A percentile compares a stretch with the other conserved stretches of the same genome.
phyloP scores from a whole-genome alignment of 2,888 invertebrate genomes.

The Machimus rusticus region DNA sequence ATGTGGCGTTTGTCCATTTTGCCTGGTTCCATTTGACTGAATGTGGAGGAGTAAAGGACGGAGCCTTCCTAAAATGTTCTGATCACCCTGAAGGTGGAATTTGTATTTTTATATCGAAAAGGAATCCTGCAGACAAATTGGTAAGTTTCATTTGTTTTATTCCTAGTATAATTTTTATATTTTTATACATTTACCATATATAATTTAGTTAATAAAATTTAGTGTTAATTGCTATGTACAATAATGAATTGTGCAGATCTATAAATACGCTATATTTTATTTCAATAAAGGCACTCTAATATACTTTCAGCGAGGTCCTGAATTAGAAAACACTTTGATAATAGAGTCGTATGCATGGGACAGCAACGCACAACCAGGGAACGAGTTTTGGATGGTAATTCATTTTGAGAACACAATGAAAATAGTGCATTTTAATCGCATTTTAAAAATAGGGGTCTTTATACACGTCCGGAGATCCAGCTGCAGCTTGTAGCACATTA shows the following conservation, averaged over 20 bases:
- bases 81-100: slow-evolving; percentile 63
- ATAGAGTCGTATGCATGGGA: slow-evolving; percentile 78
- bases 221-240: too few relatives aligned
- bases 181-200: too few relatives aligned
- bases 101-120: slow-evolving; percentile 64
- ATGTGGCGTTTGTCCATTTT: slow-evolving; percentile 72
- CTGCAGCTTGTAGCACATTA: slow-evolving; percentile 68
- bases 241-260: too few relatives aligned
- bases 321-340: slow-evolving; percentile 65
- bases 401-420: not conserved
- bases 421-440: not conserved
- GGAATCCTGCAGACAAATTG: slow-evolving; percentile 68
- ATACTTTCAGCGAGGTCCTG: slow-evolving; percentile 51
- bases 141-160: slow-evolving; percentile 44
- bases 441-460: slow-evolving; percentile 45
- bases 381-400: slow-evolving; percentile 73
- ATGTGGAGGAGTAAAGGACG: slow-evolving; percentile 64
- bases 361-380: slow-evolving; percentile 76
- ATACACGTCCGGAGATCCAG: slow-evolving; percentile 65
- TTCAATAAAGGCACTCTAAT: not conserved
- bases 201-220: too few relatives aligned
- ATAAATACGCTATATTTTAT: not conserved
- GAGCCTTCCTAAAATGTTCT: slow-evolving; percentile 55
- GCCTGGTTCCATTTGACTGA: slow-evolving; percentile 67
- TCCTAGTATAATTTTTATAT: not conserved